These are phyloP conservation scores for Lasioglossum albipes DNA, from an alignment of 1,140 invertebrate species.

Conservation along the genomic window DNA sequence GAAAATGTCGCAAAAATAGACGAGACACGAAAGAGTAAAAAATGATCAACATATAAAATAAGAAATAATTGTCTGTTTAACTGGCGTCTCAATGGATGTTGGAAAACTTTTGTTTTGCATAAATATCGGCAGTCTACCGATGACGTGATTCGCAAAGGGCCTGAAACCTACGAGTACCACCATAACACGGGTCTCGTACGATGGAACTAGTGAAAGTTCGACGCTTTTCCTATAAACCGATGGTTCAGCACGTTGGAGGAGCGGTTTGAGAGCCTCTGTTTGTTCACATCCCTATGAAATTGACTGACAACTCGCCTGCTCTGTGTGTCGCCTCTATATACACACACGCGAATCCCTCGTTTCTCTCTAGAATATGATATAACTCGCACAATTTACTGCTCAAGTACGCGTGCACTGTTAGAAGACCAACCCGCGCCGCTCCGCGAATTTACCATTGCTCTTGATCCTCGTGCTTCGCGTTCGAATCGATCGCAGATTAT, in stretches of 20 bases:
- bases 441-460: slow-evolving; percentile 41
- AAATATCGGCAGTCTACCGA: too few relatives aligned
- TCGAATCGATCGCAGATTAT: not conserved
- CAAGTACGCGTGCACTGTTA: slow-evolving; percentile 16
- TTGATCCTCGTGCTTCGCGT: slow-evolving; percentile 38
- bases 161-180: too few relatives aligned
- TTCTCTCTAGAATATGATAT: slow-evolving; percentile 17
- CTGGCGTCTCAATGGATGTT: too few relatives aligned
- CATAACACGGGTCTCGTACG: not conserved
- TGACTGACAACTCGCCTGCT: slow-evolving; percentile 62
- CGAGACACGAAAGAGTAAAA: too few relatives aligned
- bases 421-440: slow-evolving; percentile 14
- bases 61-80: too few relatives aligned
- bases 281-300: slow-evolving; percentile 72
- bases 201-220: not conserved
- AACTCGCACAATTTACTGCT: slow-evolving; percentile 38
- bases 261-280: slow-evolving; percentile 63
- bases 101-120: too few relatives aligned
- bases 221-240: slow-evolving; percentile 13
- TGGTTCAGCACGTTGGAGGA: slow-evolving; percentile 27
- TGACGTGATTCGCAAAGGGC: too few relatives aligned
- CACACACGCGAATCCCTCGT: not conserved
- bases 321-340: not conserved
- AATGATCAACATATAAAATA: too few relatives aligned
- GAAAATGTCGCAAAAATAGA: too few relatives aligned